Evolutionary conservation across 2,888 invertebrate genomes (phyloP).

Genomic region (Ptilodon capucinus): DNA sequence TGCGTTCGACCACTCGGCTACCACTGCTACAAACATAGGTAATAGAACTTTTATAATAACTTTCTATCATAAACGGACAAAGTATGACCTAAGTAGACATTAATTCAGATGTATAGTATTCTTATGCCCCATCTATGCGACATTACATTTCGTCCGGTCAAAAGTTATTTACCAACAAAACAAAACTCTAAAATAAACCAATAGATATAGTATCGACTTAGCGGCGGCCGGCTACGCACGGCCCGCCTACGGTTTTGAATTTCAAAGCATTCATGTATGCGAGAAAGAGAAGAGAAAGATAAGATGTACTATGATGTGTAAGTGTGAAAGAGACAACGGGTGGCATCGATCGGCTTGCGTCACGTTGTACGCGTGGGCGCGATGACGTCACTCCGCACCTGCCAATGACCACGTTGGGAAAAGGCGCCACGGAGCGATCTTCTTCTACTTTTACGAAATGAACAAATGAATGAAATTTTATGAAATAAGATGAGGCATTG

Average conservation of each 20-base stretch:
- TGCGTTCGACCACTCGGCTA: no score
- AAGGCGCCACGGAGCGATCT: slow-evolving; percentile 71
- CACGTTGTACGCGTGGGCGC: slow-evolving; percentile 76
- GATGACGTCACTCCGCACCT: slow-evolving; percentile 72
- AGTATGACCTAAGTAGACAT: no score
- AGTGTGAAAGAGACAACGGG: slow-evolving; percentile 45
- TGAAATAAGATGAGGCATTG: no score
- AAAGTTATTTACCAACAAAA: slow-evolving; percentile 66
- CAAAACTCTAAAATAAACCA: slow-evolving; percentile 54
- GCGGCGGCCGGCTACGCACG: slow-evolving; percentile 64
- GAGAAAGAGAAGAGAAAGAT: slow-evolving; percentile 45
- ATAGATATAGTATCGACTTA: slow-evolving; percentile 50
- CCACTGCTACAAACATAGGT: no score
- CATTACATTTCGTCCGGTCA: slow-evolving; percentile 19
- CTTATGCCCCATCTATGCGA: slow-evolving; percentile 13
- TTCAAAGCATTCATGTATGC: slow-evolving; percentile 69
- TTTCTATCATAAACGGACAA: no score
- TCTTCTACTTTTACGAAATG: no score
- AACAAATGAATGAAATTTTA: no score
- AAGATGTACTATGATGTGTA: slow-evolving; percentile 2
- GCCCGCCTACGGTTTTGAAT: slow-evolving; percentile 73
- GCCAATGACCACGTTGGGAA: slow-evolving; percentile 64
- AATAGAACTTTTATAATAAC: no score
- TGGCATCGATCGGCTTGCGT: slow-evolving; percentile 79
- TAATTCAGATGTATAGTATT: not conserved